Conservation (phyloP, 2,113 vertebrate genomes). For the Ivindomyrus marchei region DNA sequence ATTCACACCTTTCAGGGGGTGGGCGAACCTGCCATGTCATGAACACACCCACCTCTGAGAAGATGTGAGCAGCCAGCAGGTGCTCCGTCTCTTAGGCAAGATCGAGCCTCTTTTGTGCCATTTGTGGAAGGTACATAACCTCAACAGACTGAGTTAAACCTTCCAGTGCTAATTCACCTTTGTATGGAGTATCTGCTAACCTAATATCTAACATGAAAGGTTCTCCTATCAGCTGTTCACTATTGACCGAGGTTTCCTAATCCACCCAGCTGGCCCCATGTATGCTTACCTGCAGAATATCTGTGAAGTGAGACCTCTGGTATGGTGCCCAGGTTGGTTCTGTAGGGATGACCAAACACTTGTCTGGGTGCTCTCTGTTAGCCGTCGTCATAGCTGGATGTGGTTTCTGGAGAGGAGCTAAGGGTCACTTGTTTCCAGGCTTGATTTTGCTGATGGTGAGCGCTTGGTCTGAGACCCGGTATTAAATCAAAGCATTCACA, state of each 20-base stretch:
- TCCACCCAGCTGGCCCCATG: not conserved
- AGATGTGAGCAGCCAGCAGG: not conserved
- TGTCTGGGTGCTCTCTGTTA: not conserved
- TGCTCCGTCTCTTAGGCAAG: not conserved
- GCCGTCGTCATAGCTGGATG: not conserved
- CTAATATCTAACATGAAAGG: not conserved
- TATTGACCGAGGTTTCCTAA: not conserved
- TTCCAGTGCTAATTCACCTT: not conserved
- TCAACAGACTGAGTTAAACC: not conserved
- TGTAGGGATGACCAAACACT: not conserved
- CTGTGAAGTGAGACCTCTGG: not conserved
- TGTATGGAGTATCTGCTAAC: not conserved
- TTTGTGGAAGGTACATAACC: not conserved
- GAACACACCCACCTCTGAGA: not conserved
- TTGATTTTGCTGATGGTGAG: not conserved
- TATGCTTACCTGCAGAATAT: not conserved
- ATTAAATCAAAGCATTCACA: no score
- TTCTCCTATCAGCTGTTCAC: not conserved
- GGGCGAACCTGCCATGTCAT: not conserved
- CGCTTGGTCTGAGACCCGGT: not conserved
- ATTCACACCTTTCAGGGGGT: not conserved
- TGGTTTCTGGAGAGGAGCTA: not conserved
- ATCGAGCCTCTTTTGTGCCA: not conserved
- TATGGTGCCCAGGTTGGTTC: not conserved
- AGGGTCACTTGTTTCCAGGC: not conserved